phyloP scores from a whole-genome alignment of 2,797 vertebrate genomes.

The Anguilla anguilla region DNA sequence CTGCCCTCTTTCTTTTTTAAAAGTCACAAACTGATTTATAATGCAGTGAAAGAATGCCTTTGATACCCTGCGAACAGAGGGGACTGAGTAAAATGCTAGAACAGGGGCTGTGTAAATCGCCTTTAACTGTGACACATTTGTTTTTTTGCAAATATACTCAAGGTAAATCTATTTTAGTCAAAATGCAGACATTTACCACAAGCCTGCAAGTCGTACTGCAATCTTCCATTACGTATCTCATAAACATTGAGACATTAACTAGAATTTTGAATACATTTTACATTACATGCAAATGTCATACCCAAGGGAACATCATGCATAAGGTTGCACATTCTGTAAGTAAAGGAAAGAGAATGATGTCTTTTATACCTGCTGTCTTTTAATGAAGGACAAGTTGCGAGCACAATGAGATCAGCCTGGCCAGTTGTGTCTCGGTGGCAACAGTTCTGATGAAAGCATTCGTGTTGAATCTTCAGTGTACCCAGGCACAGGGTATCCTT shows the following conservation, averaged over 20 bases:
- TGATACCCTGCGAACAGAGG: constrained; percentile 60
- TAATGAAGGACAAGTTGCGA: neutral
- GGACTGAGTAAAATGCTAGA: constrained; percentile 44
- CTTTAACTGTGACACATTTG: neutral
- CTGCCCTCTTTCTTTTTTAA: constrained; percentile 56
- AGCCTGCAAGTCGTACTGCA: neutral
- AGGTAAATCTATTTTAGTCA: neutral
- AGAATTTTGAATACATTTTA: neutral
- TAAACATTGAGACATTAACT: neutral
- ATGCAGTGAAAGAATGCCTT: constrained; percentile 65
- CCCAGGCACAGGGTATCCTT: neutral
- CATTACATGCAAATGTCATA: neutral
- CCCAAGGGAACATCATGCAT: neutral
- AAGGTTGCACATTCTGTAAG: neutral
- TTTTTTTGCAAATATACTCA: neutral
- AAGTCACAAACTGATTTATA: constrained; percentile 60
- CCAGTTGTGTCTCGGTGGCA: neutral
- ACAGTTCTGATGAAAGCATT: neutral
- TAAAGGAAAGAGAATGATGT: neutral
- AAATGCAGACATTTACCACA: neutral
- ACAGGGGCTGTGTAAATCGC: neutral
- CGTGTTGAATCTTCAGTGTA: neutral
- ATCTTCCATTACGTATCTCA: neutral
- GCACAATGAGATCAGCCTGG: neutral
- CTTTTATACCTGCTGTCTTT: neutral